Conservation (phyloP, 2,797 vertebrate genomes). For the Tapirus indicus region DNA sequence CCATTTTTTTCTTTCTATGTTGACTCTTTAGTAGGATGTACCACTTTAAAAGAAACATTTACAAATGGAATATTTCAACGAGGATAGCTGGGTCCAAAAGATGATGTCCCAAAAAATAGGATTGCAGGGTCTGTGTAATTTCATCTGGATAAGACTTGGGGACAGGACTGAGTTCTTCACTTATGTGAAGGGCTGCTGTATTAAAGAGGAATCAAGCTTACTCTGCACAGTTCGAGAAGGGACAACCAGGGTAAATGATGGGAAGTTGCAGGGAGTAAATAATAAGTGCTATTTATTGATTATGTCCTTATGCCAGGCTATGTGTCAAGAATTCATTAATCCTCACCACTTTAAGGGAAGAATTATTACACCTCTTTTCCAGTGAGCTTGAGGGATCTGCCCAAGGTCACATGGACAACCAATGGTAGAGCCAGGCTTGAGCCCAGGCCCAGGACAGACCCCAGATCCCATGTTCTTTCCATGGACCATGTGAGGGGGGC, state of each 20-base stretch:
- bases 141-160: background rate
- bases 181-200: background rate
- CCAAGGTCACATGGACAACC: background rate
- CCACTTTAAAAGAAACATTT: conserved; percentile 23
- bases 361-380: background rate
- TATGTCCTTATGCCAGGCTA: background rate
- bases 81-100: background rate
- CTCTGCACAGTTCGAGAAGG: background rate
- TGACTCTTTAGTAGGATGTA: background rate
- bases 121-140: background rate
- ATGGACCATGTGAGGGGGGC: no score
- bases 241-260: background rate
- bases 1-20: background rate
- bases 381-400: background rate
- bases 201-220: background rate
- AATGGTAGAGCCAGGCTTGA: background rate
- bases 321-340: background rate
- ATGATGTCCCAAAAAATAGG: background rate
- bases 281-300: background rate
- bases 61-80: background rate
- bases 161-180: background rate
- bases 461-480: background rate
- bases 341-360: background rate
- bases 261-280: background rate
- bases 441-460: background rate